phyloP scores from a whole-genome alignment of 2,888 invertebrate species.

The Rotaria macrura region DNA sequence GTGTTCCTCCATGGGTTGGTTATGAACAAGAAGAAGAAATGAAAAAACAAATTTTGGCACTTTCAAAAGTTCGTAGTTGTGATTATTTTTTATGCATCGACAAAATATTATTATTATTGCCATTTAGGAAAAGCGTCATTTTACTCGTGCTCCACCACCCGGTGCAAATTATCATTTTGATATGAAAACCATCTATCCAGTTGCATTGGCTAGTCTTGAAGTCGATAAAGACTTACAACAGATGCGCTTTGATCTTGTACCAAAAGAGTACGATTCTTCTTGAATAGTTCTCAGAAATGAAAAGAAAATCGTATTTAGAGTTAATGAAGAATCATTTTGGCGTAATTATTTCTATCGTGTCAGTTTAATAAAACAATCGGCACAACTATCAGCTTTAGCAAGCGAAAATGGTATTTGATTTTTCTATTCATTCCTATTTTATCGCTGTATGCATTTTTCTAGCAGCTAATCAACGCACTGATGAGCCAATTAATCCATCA shows the following conservation, averaged over 20 bases:
- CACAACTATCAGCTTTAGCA: conserved; percentile 56
- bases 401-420: neutral
- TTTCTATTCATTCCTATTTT: conserved; percentile 43
- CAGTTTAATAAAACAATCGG: conserved; percentile 90
- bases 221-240: conserved; percentile 89
- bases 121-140: conserved; percentile 81
- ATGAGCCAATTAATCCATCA: neutral
- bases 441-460: neutral
- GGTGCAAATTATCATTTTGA: conserved; percentile 91
- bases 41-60: conserved; percentile 84
- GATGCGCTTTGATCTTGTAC: conserved; percentile 97
- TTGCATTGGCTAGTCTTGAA: conserved; percentile 83
- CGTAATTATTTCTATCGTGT: conserved; percentile 99
- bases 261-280: conserved; percentile 69
- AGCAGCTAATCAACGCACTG: neutral
- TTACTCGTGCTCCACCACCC: conserved; percentile 73
- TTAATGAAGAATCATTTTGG: conserved; percentile 92
- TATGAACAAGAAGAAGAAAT: conserved; percentile 83
- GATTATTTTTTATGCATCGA: neutral
- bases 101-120: neutral
- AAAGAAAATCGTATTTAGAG: conserved; percentile 40
- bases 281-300: neutral
- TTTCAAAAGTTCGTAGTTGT: conserved; percentile 63
- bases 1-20: conserved; percentile 80
- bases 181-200: conserved; percentile 78